Conservation (phyloP, 2,113 vertebrate genomes). For the Neodon shergylaensis region DNA sequence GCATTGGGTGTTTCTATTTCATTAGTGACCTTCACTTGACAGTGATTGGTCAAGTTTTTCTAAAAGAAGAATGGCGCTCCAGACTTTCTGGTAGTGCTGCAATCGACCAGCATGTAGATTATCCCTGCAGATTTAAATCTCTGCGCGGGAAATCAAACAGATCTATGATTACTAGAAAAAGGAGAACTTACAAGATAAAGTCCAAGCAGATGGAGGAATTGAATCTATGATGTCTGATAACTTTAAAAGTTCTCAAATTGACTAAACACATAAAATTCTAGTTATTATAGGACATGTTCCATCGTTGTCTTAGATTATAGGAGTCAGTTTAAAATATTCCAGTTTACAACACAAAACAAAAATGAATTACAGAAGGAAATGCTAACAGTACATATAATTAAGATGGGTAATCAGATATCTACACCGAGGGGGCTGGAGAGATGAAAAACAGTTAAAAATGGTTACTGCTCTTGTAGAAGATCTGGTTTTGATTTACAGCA, state of each 20-base stretch:
- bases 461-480: too few species aligned
- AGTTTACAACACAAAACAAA: not conserved
- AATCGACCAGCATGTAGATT: not conserved
- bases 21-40: not conserved
- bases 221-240: not conserved
- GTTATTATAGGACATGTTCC: not conserved
- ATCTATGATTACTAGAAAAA: not conserved
- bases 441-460: not conserved
- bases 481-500: not conserved
- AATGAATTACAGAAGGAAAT: not conserved
- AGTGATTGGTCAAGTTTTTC: not conserved
- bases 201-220: not conserved
- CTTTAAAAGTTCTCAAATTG: not conserved
- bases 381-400: not conserved
- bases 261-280: not conserved
- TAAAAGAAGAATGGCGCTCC: not conserved
- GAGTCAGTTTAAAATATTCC: not conserved
- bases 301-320: not conserved
- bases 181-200: not conserved
- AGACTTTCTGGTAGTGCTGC: not conserved
- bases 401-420: not conserved
- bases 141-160: not conserved
- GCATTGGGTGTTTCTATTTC: not conserved
- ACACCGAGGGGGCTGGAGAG: not conserved
- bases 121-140: not conserved